Base-by-base conservation (phyloP, 2,797 vertebrate species). In the Australoheros facetus region DNA sequence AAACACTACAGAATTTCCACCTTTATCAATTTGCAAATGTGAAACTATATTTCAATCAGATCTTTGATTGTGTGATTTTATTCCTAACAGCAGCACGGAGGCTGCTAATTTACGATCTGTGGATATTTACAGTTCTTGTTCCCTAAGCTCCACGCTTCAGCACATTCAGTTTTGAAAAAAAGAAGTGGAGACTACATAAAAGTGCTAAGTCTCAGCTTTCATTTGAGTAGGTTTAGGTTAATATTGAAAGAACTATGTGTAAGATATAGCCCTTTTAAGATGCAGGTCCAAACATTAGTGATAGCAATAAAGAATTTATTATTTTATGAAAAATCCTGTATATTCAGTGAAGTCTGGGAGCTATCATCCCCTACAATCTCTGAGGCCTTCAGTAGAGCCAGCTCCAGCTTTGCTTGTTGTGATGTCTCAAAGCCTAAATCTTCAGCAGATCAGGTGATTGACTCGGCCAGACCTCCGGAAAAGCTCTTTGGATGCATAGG, bases 21-120 rank as follows among this genome's bases (percentile, higher is more conserved):
- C 9, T 56, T 82, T 42, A 73, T 62, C 28, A 73, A 71, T 85
- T 83, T 34, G 17, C n/a, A 53, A 30, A 60, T 82, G 56, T 56
- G 62, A 73, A 78, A 5, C 30, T 42, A 26, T 32, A 57, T 16
- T 60, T n/a, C 57, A 37, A 55, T 17, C 56, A 42, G 11, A 66
- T 48, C 34, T 69, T 17, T 60, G 12, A 77, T 21, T 45, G 5
- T 12, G 57, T 42, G 66, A 51, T 60, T 53, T 45, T 57, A 60
- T 9, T 56, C 34, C 8, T 11, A 59, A 39, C 54, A 53, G 54
- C 21, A 53, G 10, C 23, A 51, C 42, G 30, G 19, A 5, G 17
- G 26, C 30, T 30, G 64, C 1, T 8, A 30, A 69, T 51, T 30
- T 51, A 69, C 26, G 12, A 42, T 26, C 28, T 51, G 17, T 51